Percentiles rank a stretch among this genome's conserved stretches.
These are phyloP conservation scores for Chionoecetes opilio DNA, from an alignment of 1,140 invertebrate genomes.

Conservation along the genomic window DNA sequence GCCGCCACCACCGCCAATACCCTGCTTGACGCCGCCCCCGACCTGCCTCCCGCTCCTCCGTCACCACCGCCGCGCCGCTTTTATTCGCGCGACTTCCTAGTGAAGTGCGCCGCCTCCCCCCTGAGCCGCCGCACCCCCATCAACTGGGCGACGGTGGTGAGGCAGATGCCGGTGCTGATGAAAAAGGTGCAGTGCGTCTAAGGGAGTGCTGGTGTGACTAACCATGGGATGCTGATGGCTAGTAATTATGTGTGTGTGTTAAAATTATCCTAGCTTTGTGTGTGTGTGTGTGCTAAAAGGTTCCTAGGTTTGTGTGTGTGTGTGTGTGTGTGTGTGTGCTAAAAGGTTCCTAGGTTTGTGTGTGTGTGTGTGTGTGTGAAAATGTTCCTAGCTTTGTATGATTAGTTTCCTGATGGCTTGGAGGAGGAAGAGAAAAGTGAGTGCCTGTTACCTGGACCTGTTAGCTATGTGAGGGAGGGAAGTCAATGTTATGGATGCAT, in stretches of 20 bases:
- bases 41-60: constrained; percentile 43
- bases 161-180: constrained; percentile 59
- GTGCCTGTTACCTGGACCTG: too few species aligned
- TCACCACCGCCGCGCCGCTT: constrained; percentile 47
- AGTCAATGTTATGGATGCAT: too few species aligned
- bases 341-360: not conserved
- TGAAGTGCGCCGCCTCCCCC: constrained; percentile 72
- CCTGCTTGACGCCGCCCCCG: constrained; percentile 25
- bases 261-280: not conserved
- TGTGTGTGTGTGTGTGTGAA: constrained; percentile 48
- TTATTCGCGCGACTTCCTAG: constrained; percentile 70
- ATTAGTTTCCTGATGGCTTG: not conserved
- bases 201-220: constrained; percentile 32
- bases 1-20: constrained; percentile 49
- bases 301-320: not conserved
- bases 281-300: not conserved
- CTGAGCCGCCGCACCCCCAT: constrained; percentile 62
- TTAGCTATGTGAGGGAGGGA: too few species aligned
- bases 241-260: not conserved
- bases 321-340: not conserved
- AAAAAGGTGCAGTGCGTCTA: constrained; percentile 75
- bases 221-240: not conserved
- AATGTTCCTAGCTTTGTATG: not conserved
- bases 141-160: constrained; percentile 70
- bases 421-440: too few species aligned